These are phyloP conservation scores for Marcusenius ussheri DNA, from an alignment of 2,113 vertebrate genomes.

Conservation along the genomic window DNA sequence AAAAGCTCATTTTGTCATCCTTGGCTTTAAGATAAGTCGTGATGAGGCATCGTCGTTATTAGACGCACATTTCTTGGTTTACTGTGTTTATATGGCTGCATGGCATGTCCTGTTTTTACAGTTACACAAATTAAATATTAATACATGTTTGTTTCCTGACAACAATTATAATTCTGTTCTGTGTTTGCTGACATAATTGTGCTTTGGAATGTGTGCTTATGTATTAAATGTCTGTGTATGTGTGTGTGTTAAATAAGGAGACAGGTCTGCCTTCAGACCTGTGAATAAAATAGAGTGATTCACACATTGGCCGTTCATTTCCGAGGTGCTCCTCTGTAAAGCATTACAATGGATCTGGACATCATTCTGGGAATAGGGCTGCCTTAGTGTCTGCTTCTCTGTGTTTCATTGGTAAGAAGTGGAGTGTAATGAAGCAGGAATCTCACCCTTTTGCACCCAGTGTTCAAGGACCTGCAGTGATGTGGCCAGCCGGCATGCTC, in stretches of 20 bases:
- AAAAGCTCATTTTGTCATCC: not conserved
- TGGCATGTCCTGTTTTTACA: not conserved
- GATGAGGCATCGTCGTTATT: not conserved
- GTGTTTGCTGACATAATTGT: not conserved
- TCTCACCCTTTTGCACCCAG: not conserved
- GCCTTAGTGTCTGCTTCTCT: not conserved
- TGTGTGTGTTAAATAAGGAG: not conserved
- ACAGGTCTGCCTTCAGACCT: not conserved
- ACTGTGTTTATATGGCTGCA: not conserved
- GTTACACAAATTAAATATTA: not conserved
- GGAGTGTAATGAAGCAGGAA: not conserved
- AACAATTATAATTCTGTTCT: not conserved
- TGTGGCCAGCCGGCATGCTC: not conserved
- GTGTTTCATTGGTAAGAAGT: not conserved
- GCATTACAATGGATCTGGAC: not conserved
- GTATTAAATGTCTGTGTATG: not conserved
- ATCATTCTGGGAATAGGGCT: not conserved
- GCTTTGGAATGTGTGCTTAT: not conserved
- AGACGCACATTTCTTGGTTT: not conserved
- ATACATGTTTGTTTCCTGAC: not conserved
- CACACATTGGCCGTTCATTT: not conserved
- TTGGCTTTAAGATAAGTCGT: not conserved
- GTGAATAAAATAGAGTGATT: not conserved
- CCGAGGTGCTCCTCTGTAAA: not conserved
- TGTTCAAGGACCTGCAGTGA: not conserved